Base-by-base conservation (phyloP, 2,888 invertebrate species). In the Neoascia interrupta region DNA sequence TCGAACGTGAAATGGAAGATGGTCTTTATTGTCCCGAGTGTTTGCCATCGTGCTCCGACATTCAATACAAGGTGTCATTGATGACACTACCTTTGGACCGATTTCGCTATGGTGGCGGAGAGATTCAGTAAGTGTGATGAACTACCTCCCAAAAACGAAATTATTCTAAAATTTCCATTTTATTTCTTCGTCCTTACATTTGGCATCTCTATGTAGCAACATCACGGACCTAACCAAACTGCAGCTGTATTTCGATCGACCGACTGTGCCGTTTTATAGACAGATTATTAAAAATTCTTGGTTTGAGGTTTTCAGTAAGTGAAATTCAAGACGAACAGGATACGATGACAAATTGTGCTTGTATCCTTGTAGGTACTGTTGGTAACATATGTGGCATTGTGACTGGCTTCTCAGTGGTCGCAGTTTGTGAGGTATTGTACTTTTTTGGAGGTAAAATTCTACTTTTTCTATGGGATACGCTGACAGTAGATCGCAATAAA, bases 231-330 rank as follows among this genome's bases (percentile, higher is more conserved):
- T 86, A 37, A 85, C 88, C 4, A 82, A 86, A 6, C 8, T 88
- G 41, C 83, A 83, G 60, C 83, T 88, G 5, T 85, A 82, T 74
- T 88, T 87, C 63, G 84, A 81, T 0, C 79, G 84, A 43, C 69
- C 84, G 0, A 66, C 84, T 28, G 84, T 84, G 5, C 84, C 85
- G 5, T 84, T 84, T 70, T 88, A 87, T 47, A 84, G 84, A 37
- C 83, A 87, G 19, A 68, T 86, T 51, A 43, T 86, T 43, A 86
- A 84, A 53, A 88, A 87, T 45, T 83, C 84, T 81, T 93, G 93
- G 93, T 92, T 90, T 83, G 92, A 93, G 84, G 87, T 92, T 72
- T 85, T 93, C 81, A 92, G 93, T 93, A 87, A 91, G 92, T 89
- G 74, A 64, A 87, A 91, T 92, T 89, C 73, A 64, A 47, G 49